phyloP scores from a whole-genome alignment of 2,113 vertebrate species.

The Scatophagus argus region DNA sequence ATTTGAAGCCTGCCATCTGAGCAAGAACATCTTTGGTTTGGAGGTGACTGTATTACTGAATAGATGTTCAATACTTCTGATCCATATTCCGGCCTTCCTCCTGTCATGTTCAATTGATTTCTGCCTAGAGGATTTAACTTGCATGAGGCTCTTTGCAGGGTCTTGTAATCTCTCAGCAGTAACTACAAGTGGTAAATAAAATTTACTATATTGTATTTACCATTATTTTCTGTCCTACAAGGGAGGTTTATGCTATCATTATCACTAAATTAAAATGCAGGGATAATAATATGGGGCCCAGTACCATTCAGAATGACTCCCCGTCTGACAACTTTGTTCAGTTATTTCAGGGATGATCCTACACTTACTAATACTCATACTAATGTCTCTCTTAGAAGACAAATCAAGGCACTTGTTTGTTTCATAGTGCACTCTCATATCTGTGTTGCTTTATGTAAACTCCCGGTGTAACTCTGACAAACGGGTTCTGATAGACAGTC shows the following conservation, averaged over 20 bases:
- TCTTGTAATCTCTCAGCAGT: not conserved
- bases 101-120: conserved; percentile 3
- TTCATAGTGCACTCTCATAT: conserved; percentile 20
- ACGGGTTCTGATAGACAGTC: not conserved
- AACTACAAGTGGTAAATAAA: not conserved
- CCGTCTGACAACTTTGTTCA: not conserved
- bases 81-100: not conserved
- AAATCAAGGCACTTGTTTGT: conserved; percentile 36
- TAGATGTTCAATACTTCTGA: not conserved
- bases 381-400: conserved; percentile 19
- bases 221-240: not conserved
- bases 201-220: not conserved
- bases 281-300: not conserved
- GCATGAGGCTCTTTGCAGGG: not conserved
- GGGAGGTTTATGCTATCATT: not conserved
- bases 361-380: conserved; percentile 5
- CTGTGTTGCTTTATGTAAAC: conserved; percentile 1
- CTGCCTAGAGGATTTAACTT: not conserved
- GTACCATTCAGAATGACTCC: not conserved
- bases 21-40: not conserved
- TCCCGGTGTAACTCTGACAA: conserved; percentile 26
- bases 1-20: not conserved
- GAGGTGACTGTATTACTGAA: not conserved
- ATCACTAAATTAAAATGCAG: not conserved
- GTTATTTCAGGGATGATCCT: conserved; percentile 6